phyloP scores from a whole-genome alignment of 2,888 invertebrate genomes.

The Eurytoma californica region DNA sequence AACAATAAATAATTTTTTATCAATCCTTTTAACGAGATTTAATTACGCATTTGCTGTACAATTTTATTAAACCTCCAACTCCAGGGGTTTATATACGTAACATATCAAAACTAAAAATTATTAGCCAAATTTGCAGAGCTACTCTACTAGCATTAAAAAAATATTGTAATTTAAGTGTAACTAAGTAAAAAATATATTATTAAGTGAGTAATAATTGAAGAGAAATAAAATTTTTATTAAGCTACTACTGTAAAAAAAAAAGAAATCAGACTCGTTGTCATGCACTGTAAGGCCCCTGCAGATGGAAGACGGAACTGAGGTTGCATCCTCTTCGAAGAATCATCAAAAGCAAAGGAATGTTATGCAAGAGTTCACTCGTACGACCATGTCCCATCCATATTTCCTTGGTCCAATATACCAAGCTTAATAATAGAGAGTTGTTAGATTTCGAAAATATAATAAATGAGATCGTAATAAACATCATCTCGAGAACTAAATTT shows the following conservation, averaged over 20 bases:
- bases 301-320: conserved; percentile 50
- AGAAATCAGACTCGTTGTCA: conserved; percentile 33
- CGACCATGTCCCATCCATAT: conserved; percentile 41
- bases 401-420: conserved; percentile 53
- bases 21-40: conserved; percentile 29
- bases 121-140: background rate
- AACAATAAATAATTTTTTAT: conserved; percentile 50
- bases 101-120: conserved; percentile 28
- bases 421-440: conserved; percentile 47
- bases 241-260: conserved; percentile 18
- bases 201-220: conserved; percentile 11
- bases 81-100: conserved; percentile 40
- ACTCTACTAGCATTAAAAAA: background rate
- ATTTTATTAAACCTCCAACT: conserved; percentile 48
- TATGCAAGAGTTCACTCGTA: conserved; percentile 49
- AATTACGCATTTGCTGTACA: conserved; percentile 48
- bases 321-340: conserved; percentile 43
- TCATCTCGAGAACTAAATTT: conserved; percentile 47
- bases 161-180: conserved; percentile 5
- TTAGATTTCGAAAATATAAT: conserved; percentile 44
- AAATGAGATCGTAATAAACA: conserved; percentile 50
- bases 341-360: conserved; percentile 55
- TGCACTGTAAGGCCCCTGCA: conserved; percentile 45
- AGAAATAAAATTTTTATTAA: conserved; percentile 14
- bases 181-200: conserved; percentile 11